Conservation (phyloP, 2,888 invertebrate species). For the Drosophila siamana region DNA sequence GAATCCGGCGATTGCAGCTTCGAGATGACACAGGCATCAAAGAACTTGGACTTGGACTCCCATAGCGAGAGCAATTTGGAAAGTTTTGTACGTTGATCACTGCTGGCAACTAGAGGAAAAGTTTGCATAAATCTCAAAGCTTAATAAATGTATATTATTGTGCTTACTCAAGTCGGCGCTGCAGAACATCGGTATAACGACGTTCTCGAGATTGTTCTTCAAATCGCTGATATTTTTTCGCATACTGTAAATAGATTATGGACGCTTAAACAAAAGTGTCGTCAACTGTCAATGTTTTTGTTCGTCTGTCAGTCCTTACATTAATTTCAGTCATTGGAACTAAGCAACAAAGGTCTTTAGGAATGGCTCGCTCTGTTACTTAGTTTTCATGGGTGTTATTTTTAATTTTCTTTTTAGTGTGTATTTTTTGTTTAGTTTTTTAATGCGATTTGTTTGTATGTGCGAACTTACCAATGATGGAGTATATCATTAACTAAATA, state of each 20-base stretch:
- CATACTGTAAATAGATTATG: conserved; percentile 89
- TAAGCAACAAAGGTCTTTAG: conserved; percentile 39
- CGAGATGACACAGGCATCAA: conserved; percentile 92
- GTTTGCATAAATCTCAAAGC: not conserved
- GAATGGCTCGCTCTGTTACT: conserved; percentile 39
- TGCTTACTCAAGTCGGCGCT: conserved; percentile 92
- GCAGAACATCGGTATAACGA: conserved; percentile 99
- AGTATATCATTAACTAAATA: conserved; percentile 99
- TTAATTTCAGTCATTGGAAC: conserved; percentile 11
- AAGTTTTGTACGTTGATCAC: conserved; percentile 95
- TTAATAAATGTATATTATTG: not conserved
- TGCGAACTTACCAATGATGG: conserved; percentile 95
- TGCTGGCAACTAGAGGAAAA: conserved; percentile 89
- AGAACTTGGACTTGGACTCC: conserved; percentile 98
- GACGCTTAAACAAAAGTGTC: conserved; percentile 49
- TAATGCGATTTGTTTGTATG: conserved; percentile 29
- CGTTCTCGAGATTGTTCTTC: conserved; percentile 96
- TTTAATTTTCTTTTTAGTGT: too few species aligned
- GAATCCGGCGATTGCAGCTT: conserved; percentile 94
- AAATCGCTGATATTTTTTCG: conserved; percentile 97
- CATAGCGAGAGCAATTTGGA: conserved; percentile 97
- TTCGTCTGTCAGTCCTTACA: conserved; percentile 2
- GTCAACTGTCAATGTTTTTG: not conserved
- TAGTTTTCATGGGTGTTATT: conserved; percentile 24
- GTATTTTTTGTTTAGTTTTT: too few species aligned